phyloP scores from a whole-genome alignment of 2,888 invertebrate genomes.

The Drosophila vallismaia region DNA sequence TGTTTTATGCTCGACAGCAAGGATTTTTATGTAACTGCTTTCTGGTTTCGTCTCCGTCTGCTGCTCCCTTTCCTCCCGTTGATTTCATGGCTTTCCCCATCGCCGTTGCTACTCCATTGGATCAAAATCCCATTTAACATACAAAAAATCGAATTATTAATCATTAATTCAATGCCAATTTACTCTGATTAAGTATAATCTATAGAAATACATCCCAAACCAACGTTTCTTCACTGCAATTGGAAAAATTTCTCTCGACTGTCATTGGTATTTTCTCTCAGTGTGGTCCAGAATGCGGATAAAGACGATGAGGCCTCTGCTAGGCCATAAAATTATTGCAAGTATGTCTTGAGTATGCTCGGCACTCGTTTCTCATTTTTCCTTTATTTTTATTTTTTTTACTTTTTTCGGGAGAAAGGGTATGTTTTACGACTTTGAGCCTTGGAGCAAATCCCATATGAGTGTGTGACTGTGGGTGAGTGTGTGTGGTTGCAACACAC shows the following conservation, averaged over 20 bases:
- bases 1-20: constrained; percentile 75
- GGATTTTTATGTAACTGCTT: constrained; percentile 77
- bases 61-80: constrained; percentile 63
- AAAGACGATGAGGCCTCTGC: constrained; percentile 52
- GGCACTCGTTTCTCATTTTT: constrained; percentile 65
- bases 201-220: too few species aligned
- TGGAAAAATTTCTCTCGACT: too few species aligned
- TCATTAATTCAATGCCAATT: background rate
- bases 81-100: constrained; percentile 59
- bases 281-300: constrained; percentile 33
- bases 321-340: constrained; percentile 77
- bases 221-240: too few species aligned
- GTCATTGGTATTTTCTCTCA: background rate
- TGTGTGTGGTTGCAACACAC: too few species aligned
- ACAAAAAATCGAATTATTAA: background rate
- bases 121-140: constrained; percentile 1
- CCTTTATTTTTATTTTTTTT: constrained; percentile 1
- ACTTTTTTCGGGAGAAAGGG: constrained; percentile 59
- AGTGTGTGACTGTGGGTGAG: constrained; percentile 20
- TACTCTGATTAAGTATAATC: too few species aligned
- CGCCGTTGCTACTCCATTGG: constrained; percentile 29
- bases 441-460: constrained; percentile 57
- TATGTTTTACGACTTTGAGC: constrained; percentile 72
- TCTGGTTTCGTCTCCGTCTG: constrained; percentile 59
- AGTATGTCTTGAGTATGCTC: constrained; percentile 76